These are phyloP conservation scores for Cyaniris semiargus DNA, from an alignment of 2,888 invertebrate genomes.

Conservation along the genomic window DNA sequence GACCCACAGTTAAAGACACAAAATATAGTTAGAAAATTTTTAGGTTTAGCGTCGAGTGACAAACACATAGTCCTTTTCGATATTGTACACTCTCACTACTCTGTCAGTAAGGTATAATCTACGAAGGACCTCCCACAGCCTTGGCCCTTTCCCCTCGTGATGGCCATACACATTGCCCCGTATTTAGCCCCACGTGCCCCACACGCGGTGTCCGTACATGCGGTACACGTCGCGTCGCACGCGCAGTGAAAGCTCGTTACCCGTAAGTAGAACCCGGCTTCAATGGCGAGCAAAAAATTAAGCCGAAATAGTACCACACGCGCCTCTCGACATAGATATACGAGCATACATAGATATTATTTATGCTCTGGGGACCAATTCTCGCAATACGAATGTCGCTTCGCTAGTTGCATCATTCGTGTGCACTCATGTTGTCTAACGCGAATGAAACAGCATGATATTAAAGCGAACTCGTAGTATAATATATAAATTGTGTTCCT, in stretches of 20 bases:
- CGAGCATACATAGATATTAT: neutral
- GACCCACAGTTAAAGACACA: no score
- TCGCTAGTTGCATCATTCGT: no score
- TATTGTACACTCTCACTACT: no score
- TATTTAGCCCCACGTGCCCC: neutral
- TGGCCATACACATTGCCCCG: neutral
- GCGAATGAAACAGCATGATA: no score
- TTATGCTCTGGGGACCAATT: neutral
- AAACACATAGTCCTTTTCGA: no score
- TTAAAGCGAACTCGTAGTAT: no score
- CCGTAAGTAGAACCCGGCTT: neutral
- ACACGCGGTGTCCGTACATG: conserved; percentile 1
- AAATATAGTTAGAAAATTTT: no score
- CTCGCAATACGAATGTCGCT: neutral
- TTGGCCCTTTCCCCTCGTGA: neutral
- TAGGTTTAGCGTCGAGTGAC: no score
- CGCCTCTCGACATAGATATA: neutral
- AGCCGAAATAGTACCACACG: conserved; percentile 8
- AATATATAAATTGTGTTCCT: no score
- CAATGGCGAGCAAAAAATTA: conserved; percentile 15
- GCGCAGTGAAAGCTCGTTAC: conserved; percentile 18
- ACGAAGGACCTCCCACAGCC: neutral
- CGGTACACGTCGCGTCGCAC: neutral
- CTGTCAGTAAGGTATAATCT: no score
- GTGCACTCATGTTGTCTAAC: no score